Conservation (phyloP, 2,797 vertebrate genomes). For the Danio aesculapii region DNA sequence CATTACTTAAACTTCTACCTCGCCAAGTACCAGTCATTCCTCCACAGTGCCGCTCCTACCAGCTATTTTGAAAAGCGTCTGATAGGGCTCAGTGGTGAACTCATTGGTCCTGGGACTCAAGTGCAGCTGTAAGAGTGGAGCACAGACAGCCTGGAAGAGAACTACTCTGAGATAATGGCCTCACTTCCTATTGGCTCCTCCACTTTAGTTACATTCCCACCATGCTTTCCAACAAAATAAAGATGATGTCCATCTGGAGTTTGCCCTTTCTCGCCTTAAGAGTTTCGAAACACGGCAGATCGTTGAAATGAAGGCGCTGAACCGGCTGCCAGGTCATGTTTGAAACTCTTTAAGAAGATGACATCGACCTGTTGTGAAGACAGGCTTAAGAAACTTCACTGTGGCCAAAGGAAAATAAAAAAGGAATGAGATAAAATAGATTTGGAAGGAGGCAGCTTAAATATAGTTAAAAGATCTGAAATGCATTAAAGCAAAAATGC, state of each 20-base stretch:
- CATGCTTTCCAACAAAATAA: constrained; percentile 65
- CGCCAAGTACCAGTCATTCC: background rate
- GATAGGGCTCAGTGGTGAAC: constrained; percentile 9
- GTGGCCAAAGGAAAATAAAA: constrained; percentile 37
- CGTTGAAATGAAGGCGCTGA: constrained; percentile 47
- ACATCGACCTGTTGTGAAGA: constrained; percentile 37
- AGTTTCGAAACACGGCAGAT: constrained; percentile 53
- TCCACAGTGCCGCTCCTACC: background rate
- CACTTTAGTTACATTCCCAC: constrained; percentile 65
- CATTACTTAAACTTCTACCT: background rate
- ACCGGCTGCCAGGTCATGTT: constrained; percentile 52
- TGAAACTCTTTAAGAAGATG: constrained; percentile 42
- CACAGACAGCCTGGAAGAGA: constrained; percentile 55
- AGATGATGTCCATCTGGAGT: constrained; percentile 62
- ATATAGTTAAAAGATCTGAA: background rate
- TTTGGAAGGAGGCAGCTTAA: background rate
- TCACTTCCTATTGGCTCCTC: constrained; percentile 71
- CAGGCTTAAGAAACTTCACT: constrained; percentile 24
- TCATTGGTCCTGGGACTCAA: constrained; percentile 63
- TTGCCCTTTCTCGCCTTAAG: constrained; percentile 32
- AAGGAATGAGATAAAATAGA: background rate
- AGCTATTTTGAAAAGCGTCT: background rate
- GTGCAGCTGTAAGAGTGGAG: constrained; percentile 73
- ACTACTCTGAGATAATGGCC: constrained; percentile 63
- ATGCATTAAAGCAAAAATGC: background rate